Percentiles rank a stretch among this genome's conserved stretches.
These are phyloP conservation scores for Forficula auricularia DNA, from an alignment of 1,140 invertebrate species.

Conservation along the genomic window DNA sequence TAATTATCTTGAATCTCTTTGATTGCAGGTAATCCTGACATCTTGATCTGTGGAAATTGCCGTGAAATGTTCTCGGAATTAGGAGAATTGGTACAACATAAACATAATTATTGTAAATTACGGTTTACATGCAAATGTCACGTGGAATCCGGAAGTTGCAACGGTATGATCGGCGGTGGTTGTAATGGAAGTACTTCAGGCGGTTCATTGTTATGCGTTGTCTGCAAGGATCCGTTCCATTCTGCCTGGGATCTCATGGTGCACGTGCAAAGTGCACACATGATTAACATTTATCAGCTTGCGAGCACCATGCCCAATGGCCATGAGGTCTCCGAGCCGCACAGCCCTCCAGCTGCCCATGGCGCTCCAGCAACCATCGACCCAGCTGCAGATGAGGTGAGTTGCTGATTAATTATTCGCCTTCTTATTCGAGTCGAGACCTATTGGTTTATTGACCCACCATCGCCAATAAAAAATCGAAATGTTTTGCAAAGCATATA, in stretches of 20 bases:
- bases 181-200: background rate
- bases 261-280: conserved; percentile 58
- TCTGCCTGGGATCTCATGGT: conserved; percentile 67
- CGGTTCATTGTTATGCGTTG: conserved; percentile 42
- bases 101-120: conserved; percentile 68
- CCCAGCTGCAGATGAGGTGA: conserved; percentile 18
- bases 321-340: conserved; percentile 21
- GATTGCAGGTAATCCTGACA: conserved; percentile 60
- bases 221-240: conserved; percentile 58
- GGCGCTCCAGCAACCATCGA: conserved; percentile 17
- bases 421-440: background rate
- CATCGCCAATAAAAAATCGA: background rate
- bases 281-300: conserved; percentile 65
- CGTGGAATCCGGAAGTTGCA: conserved; percentile 21
- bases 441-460: background rate
- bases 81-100: conserved; percentile 67
- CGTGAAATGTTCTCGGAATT: conserved; percentile 66
- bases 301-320: conserved; percentile 26
- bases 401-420: conserved; percentile 2
- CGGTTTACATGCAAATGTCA: conserved; percentile 71
- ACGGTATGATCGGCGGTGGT: conserved; percentile 29
- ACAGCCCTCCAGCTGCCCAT: conserved; percentile 19
- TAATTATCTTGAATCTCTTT: conserved; percentile 2
- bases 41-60: conserved; percentile 76
- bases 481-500: background rate